phyloP scores from a whole-genome alignment of 2,888 invertebrate genomes.

The Ophraella communa region DNA sequence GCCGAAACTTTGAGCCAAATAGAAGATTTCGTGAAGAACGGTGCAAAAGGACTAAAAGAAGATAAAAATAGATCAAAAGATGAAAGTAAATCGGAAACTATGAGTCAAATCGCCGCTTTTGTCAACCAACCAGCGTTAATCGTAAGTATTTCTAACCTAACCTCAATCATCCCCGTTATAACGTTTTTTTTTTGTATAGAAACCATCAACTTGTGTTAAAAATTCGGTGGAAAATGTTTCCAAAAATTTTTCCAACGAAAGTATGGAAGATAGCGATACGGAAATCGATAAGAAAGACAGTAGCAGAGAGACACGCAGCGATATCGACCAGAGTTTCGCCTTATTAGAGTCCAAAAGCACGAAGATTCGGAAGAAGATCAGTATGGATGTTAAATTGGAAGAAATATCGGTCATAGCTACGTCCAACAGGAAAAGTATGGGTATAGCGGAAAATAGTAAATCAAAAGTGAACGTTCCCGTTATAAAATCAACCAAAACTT shows the following conservation, averaged over 20 bases:
- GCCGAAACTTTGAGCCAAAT: no score
- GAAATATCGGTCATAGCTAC: slow-evolving; percentile 38
- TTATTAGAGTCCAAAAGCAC: slow-evolving; percentile 37
- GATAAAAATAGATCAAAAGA: neutral
- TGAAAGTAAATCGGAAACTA: slow-evolving; percentile 20
- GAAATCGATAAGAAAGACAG: slow-evolving; percentile 15
- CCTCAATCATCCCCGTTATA: no score
- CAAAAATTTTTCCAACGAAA: slow-evolving; percentile 1
- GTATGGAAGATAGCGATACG: slow-evolving; percentile 1
- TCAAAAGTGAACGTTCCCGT: neutral
- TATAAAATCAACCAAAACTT: neutral
- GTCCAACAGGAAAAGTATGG: slow-evolving; percentile 38
- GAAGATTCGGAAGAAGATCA: slow-evolving; percentile 35
- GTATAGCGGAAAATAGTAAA: slow-evolving; percentile 19
- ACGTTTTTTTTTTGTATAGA: neutral
- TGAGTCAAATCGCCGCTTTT: slow-evolving; percentile 36
- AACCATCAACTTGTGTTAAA: neutral
- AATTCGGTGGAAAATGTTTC: neutral
- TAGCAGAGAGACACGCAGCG: slow-evolving; percentile 21
- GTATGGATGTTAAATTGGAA: slow-evolving; percentile 14
- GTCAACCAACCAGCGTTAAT: slow-evolving; percentile 16
- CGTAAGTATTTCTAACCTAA: no score
- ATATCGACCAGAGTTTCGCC: slow-evolving; percentile 35
- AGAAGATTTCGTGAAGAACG: no score
- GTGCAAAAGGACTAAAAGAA: neutral